Percentiles rank a stretch among this genome's conserved stretches.
phyloP scores from a whole-genome alignment of 2,797 vertebrate species.

The Telmatherina bonti region DNA sequence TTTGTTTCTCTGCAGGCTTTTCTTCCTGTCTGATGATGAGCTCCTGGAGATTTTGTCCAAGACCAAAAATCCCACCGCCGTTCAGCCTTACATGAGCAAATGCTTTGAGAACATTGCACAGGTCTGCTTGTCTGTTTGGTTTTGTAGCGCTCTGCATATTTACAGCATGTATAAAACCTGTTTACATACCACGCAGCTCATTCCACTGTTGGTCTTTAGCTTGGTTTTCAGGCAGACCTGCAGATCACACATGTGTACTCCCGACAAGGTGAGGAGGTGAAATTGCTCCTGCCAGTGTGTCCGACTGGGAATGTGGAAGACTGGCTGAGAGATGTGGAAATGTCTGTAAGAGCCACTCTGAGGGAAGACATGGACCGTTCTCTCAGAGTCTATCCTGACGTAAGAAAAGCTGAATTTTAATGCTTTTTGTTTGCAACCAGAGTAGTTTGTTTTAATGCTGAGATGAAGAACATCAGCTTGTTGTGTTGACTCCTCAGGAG shows the following conservation, averaged over 20 bases:
- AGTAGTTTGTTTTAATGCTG: not conserved
- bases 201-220: slow-evolving; percentile 73
- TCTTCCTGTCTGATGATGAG: slow-evolving; percentile 95
- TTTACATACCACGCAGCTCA: not conserved
- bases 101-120: slow-evolving; percentile 93
- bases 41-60: slow-evolving; percentile 94
- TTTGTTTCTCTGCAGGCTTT: slow-evolving; percentile 86
- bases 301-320: slow-evolving; percentile 90
- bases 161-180: not conserved
- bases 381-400: slow-evolving; percentile 84
- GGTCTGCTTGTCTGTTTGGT: slow-evolving; percentile 77
- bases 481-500: slow-evolving; percentile 71
- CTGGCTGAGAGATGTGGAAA: slow-evolving; percentile 91
- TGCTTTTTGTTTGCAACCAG: not conserved
- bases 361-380: slow-evolving; percentile 87
- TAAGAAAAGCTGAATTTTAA: slow-evolving; percentile 69
- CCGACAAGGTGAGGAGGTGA: slow-evolving; percentile 91
- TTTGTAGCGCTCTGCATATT: not conserved
- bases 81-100: slow-evolving; percentile 92
- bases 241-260: slow-evolving; percentile 95
- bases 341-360: slow-evolving; percentile 90
- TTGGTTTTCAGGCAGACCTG: slow-evolving; percentile 90
- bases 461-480: not conserved
- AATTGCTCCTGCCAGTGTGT: slow-evolving; percentile 80
- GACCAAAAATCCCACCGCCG: slow-evolving; percentile 91